Conservation (phyloP, 2,888 invertebrate genomes). For the Tetragonula carbonaria region DNA sequence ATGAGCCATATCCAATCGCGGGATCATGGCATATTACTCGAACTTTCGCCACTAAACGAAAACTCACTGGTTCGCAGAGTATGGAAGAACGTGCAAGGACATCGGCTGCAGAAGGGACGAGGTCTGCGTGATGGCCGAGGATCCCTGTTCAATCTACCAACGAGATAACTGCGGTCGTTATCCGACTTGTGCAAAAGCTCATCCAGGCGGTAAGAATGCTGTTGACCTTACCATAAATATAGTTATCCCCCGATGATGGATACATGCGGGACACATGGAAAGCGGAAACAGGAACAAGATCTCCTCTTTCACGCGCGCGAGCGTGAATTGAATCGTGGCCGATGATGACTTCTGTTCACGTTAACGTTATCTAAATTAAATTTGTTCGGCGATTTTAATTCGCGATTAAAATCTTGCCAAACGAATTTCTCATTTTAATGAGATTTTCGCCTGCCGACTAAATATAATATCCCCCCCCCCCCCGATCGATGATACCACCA, state of each 20-base stretch:
- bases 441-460: background rate
- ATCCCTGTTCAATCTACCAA: slow-evolving; percentile 88
- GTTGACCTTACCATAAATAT: slow-evolving; percentile 49
- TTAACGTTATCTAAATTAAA: background rate
- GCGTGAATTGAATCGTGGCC: background rate
- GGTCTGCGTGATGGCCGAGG: slow-evolving; percentile 89
- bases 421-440: background rate
- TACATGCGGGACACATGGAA: background rate
- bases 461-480: background rate
- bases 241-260: slow-evolving; percentile 12
- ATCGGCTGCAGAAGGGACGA: slow-evolving; percentile 91
- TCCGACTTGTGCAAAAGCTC: slow-evolving; percentile 87
- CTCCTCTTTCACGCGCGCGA: too few relatives aligned
- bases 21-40: slow-evolving; percentile 29
- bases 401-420: background rate
- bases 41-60: slow-evolving; percentile 51
- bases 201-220: slow-evolving; percentile 83
- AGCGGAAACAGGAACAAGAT: background rate
- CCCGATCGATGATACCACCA: background rate
- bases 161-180: slow-evolving; percentile 88
- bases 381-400: background rate
- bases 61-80: slow-evolving; percentile 85
- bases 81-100: slow-evolving; percentile 91
- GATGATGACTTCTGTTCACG: background rate
- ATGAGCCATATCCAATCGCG: slow-evolving; percentile 48